A percentile compares a stretch with the other conserved stretches of the same genome.
phyloP scores from a whole-genome alignment of 2,113 vertebrate species.

The Cariama cristata region DNA sequence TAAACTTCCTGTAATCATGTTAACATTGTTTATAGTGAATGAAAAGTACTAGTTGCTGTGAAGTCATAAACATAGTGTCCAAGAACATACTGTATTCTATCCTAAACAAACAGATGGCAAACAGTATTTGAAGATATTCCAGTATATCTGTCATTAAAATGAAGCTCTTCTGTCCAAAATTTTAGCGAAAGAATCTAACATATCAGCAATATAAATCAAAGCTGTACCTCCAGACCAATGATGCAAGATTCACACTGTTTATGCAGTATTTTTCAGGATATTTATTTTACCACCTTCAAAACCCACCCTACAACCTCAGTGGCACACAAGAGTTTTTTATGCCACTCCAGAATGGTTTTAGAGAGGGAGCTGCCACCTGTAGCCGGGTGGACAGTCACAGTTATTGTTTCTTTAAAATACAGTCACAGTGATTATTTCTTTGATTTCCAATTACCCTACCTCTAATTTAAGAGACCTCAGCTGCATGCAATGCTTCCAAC shows the following conservation, averaged over 20 bases:
- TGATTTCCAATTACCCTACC: neutral
- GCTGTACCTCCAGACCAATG: neutral
- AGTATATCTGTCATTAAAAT: neutral
- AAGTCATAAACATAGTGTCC: neutral
- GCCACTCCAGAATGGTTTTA: neutral
- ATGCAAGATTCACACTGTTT: neutral
- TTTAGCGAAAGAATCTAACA: neutral
- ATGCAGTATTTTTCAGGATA: neutral
- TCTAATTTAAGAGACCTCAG: neutral
- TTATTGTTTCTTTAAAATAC: neutral
- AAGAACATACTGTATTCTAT: constrained; percentile 27
- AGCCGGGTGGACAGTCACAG: neutral
- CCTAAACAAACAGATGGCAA: constrained; percentile 4
- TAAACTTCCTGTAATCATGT: constrained; percentile 90
- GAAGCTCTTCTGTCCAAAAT: neutral
- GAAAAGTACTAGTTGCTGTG: neutral
- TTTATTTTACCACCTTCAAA: neutral
- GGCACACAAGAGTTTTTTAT: neutral
- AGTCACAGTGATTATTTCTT: neutral
- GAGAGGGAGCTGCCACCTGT: neutral
- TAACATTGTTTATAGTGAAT: constrained; percentile 41
- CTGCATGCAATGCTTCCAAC: neutral
- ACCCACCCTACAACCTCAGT: neutral
- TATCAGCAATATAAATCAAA: neutral
- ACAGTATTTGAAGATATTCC: neutral